Base-by-base conservation (phyloP, 1,140 invertebrate genomes). In the Heliconius melpomene region DNA sequence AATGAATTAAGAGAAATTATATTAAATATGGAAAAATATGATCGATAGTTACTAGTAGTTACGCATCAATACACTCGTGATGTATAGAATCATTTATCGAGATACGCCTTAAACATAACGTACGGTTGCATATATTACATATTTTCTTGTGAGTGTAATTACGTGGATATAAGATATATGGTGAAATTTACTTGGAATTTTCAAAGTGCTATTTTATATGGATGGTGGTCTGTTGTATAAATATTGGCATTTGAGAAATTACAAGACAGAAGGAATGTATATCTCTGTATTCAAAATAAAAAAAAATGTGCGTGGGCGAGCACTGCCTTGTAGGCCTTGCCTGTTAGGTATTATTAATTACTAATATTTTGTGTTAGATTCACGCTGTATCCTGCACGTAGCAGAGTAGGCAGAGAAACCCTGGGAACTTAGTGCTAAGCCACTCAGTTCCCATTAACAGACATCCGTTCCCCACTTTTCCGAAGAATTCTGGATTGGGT, bases 111-210 rank as follows among this genome's bases (percentile, higher is more conserved):
- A 26, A 66, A 26, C 11, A 66, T 29, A 66, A 29, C 60, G 60
- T 26, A 66, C 60, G 13, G 20, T 66, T 66, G 60, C 60, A 29
- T 29, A 36, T 36, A 36, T 36, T 36, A 29, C 29, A 29, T 29
- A 66, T 29, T 26, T 29, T 26, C 23, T 66, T 26, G 23, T 23
- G 20, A 66, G 60, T 66, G 23, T 66, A 66, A 66, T 66, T 66
- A 18, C 23, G 60, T 16, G 60, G 54, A 50, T 79, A n/a, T 40
- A 60, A 29, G 26, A 66, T 66, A 29, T 66, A 66, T 66, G 60
- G 60, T 29, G 26, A n/a, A 13, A 66, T 66, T 60, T 66, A 66
- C 26, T 16, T 26, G 60, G 23, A 29, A 26, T 66, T 66, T 29
- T 26, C 60, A 6, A 60, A 26, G 23, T 16, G 60, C n/a, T 57